These are phyloP conservation scores for Danio jaintianensis DNA, from an alignment of 2,797 vertebrate genomes.

Conservation along the genomic window DNA sequence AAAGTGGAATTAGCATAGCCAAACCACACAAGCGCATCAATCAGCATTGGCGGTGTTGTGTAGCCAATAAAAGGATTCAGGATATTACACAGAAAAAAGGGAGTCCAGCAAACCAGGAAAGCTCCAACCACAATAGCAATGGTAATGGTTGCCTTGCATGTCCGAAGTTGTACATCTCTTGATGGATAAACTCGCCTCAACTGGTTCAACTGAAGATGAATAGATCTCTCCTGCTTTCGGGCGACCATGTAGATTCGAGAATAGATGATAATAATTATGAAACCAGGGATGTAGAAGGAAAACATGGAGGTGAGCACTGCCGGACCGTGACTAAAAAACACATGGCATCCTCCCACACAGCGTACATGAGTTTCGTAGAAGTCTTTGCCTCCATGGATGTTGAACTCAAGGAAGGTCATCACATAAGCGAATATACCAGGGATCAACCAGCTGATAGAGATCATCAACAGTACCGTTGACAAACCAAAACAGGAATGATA, in stretches of 20 bases:
- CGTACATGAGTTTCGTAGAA: slow-evolving; percentile 30
- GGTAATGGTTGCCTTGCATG: slow-evolving; percentile 53
- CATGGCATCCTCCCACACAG: slow-evolving; percentile 55
- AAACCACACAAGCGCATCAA: slow-evolving; percentile 55
- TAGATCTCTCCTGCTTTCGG: slow-evolving; percentile 52
- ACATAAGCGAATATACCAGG: slow-evolving; percentile 27
- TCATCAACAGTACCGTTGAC: slow-evolving; percentile 46
- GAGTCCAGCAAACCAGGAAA: slow-evolving; percentile 61
- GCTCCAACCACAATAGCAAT: slow-evolving; percentile 57
- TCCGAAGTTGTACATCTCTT: not conserved
- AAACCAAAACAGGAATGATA: slow-evolving; percentile 48
- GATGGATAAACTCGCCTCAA: slow-evolving; percentile 29
- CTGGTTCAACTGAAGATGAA: slow-evolving; percentile 43
- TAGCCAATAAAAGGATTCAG: slow-evolving; percentile 54
- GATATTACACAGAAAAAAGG: slow-evolving; percentile 55
- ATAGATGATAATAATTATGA: slow-evolving; percentile 60
- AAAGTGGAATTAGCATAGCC: slow-evolving; percentile 57
- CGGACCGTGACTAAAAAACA: slow-evolving; percentile 51
- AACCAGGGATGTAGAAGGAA: slow-evolving; percentile 57
- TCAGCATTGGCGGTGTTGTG: slow-evolving; percentile 27
- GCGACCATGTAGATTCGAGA: slow-evolving; percentile 57
- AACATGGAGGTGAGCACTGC: slow-evolving; percentile 47
- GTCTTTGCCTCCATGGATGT: slow-evolving; percentile 44
- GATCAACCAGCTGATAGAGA: slow-evolving; percentile 53
- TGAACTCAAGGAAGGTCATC: slow-evolving; percentile 46